These are phyloP conservation scores for Ornithorhynchus anatinus DNA, from an alignment of 2,113 vertebrate genomes.

Conservation along the genomic window DNA sequence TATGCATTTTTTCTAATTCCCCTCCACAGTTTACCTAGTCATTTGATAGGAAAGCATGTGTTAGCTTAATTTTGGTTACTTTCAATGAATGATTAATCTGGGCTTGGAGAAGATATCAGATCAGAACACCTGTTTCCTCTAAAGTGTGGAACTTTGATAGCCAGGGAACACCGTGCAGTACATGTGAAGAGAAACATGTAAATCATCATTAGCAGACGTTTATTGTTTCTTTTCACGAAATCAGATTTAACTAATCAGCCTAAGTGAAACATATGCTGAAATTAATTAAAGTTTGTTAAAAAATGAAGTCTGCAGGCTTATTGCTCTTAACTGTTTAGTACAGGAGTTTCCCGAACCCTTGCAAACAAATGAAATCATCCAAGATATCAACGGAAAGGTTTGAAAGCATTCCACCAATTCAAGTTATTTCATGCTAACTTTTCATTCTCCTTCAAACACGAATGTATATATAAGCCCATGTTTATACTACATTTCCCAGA, in stretches of 20 bases:
- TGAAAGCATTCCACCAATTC: not conserved
- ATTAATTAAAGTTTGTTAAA: constrained; percentile 70
- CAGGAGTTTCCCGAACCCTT: constrained; percentile 28
- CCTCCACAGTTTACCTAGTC: not conserved
- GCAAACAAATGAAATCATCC: constrained; percentile 44
- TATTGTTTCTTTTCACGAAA: constrained; percentile 66
- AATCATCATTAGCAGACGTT: constrained; percentile 66
- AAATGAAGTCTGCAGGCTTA: constrained; percentile 61
- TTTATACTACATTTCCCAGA: no score
- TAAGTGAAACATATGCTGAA: constrained; percentile 66
- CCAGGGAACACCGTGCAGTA: constrained; percentile 25
- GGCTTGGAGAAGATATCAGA: not conserved
- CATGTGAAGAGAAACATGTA: constrained; percentile 48
- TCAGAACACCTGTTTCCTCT: not conserved
- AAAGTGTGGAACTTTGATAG: not conserved
- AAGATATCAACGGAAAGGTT: not conserved
- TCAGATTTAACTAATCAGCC: constrained; percentile 61
- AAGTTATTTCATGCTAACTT: not conserved
- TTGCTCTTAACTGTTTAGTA: constrained; percentile 61
- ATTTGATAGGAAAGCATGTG: not conserved
- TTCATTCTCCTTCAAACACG: not conserved
- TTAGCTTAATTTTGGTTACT: not conserved
- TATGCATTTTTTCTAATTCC: not conserved
- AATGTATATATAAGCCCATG: no score
- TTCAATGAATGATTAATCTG: constrained; percentile 8